Percentiles rank a stretch among this genome's conserved stretches.
phyloP scores from a whole-genome alignment of 2,113 vertebrate genomes.

The Neofelis nebulosa region DNA sequence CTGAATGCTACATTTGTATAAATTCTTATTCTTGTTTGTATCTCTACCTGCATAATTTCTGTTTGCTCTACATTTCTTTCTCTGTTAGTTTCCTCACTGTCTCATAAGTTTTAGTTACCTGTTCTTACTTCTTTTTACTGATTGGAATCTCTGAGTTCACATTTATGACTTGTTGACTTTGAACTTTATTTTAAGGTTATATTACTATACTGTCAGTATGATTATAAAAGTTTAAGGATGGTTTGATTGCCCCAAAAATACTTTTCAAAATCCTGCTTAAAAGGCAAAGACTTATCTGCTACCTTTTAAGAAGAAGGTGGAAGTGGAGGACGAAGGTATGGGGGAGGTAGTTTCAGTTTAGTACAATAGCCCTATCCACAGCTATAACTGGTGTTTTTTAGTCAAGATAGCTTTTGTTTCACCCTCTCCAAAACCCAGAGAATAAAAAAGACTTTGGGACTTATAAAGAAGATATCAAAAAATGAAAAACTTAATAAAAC shows the following conservation, averaged over 20 bases:
- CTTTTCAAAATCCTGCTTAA: background rate
- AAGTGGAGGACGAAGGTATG: background rate
- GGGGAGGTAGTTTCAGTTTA: background rate
- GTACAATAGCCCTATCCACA: background rate
- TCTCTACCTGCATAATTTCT: background rate
- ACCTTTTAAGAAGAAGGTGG: background rate
- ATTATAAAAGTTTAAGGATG: background rate
- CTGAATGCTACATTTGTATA: background rate
- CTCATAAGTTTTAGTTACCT: background rate
- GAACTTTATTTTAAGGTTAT: constrained; percentile 23
- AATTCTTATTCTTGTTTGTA: background rate
- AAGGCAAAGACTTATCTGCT: background rate
- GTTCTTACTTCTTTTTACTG: background rate
- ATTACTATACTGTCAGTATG: background rate
- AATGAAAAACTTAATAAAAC: background rate
- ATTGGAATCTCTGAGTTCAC: background rate
- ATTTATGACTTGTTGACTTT: background rate
- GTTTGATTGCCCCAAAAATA: background rate
- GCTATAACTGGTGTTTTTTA: background rate
- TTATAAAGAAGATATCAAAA: background rate
- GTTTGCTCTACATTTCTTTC: background rate
- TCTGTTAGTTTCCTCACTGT: background rate
- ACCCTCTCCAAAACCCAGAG: background rate
- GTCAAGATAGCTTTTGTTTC: constrained; percentile 12
- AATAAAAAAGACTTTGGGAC: background rate